Base-by-base conservation (phyloP, 2,888 invertebrate species). In the Zygothrica quintamaculata region DNA sequence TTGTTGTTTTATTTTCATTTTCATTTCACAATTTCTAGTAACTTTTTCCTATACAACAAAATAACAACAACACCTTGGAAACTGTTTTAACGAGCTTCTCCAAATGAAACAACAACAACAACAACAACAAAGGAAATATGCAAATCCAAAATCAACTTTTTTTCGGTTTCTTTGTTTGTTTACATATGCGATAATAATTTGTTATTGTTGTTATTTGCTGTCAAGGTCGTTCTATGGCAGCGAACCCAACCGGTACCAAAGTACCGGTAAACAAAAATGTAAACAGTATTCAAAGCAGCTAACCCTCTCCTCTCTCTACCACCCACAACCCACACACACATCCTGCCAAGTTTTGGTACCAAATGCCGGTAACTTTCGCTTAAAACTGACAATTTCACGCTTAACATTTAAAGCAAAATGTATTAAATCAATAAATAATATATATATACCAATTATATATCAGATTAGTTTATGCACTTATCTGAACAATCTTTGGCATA, bases 111-210 rank as follows among this genome's bases (percentile, higher is more conserved):
- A 34, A 34, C 34, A 34, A 34, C 8, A 11, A 9, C n/a, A n/a
- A n/a, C 34, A n/a, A n/a, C n/a, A n/a, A n/a, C n/a, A 6, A 9
- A 36, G 6, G 6, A 55, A 52, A 74, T 78, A 82, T 79, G 79
- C 62, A 76, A 82, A 74, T 82, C 52, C 77, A 82, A 74, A 77
- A 79, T 82, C 72, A 72, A 69, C 62, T 74, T 65, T 65, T 33
- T 34, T 36, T 56, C 52, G 43, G 47, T 53, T 60, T 47, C 44
- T 50, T 73, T 67, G 44, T 50, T 74, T 67, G 52, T 56, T 61
- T 68, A 53, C 56, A 42, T 52, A 39, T 40, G 50, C 61, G 65
- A 77, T 77, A 74, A 67, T 72, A 72, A 57, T 48, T 51, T 50
- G 15, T 52, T 51, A 8, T 40, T 60, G 50, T 59, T 65, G 18